Evolutionary conservation across 2,888 invertebrate species (phyloP).

Genomic region (Phanerotoma sp.): DNA sequence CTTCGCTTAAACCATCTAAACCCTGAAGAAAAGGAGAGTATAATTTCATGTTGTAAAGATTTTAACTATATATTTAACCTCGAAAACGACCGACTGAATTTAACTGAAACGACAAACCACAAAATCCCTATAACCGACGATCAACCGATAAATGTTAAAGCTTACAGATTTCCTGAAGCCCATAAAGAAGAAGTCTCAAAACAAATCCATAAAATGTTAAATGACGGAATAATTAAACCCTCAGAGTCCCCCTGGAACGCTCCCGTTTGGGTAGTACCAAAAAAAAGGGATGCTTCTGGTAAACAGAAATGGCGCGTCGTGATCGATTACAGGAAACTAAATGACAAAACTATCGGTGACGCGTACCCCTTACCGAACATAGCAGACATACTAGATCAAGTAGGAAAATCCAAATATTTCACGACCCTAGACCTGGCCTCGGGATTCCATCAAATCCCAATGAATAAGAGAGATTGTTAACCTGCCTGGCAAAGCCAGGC

Average conservation of each 20-base stretch:
- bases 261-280: slow-evolving; percentile 33
- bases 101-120: slow-evolving; percentile 7
- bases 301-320: slow-evolving; percentile 33
- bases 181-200: slow-evolving; percentile 21
- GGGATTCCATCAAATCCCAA: slow-evolving; percentile 20
- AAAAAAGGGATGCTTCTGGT: slow-evolving; percentile 35
- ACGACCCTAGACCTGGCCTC: not conserved
- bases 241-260: slow-evolving; percentile 29
- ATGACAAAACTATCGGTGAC: slow-evolving; percentile 37
- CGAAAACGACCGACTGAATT: not conserved
- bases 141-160: not conserved
- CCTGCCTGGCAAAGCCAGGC: too few relatives aligned
- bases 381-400: not conserved
- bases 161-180: not conserved
- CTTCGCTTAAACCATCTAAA: too few relatives aligned
- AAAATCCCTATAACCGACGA: slow-evolving; percentile 12
- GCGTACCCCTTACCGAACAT: not conserved
- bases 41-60: too few relatives aligned
- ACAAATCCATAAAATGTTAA: slow-evolving; percentile 14
- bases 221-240: slow-evolving; percentile 18
- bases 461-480: slow-evolving; percentile 6
- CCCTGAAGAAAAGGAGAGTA: too few relatives aligned
- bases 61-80: too few relatives aligned
- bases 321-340: slow-evolving; percentile 35
- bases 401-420: not conserved